These are phyloP conservation scores for Paracentrotus lividus DNA, from an alignment of 53 echinoderm and acorn worm genomes.

Conservation along the genomic window DNA sequence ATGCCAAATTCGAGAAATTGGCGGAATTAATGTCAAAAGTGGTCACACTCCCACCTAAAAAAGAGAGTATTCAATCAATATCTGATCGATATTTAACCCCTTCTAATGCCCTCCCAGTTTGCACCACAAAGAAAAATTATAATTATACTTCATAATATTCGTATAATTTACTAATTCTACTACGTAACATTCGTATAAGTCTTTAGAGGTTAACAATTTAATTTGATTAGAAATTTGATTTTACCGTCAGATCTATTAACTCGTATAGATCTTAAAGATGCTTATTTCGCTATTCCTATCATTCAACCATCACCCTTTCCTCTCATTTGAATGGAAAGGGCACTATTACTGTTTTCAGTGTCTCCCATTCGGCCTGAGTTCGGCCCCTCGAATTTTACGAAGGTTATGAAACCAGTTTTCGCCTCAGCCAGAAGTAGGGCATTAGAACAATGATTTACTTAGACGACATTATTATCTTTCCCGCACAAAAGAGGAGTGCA, in stretches of 20 bases:
- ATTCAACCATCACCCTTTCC: background rate
- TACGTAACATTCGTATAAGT: no score
- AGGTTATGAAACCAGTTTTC: background rate
- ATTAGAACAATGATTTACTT: background rate
- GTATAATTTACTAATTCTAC: no score
- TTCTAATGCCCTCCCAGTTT: no score
- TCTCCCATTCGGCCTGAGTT: constrained; percentile 4
- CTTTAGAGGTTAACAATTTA: constrained; percentile 54
- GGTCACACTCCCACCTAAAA: no score
- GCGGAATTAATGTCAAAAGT: no score
- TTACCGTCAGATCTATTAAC: constrained; percentile 28
- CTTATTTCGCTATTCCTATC: constrained; percentile 15
- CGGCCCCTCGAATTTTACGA: background rate
- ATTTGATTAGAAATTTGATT: constrained; percentile 53
- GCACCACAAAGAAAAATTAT: no score
- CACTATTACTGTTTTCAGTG: background rate
- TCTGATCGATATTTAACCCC: no score
- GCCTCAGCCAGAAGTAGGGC: background rate
- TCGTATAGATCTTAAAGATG: background rate
- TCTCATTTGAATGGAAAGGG: background rate
- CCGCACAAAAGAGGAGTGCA: background rate
- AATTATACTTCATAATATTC: no score
- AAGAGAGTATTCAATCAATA: no score
- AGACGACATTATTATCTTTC: background rate
- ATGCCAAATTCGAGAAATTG: no score